Percentiles rank a stretch among this genome's conserved stretches.
Conservation (phyloP, 2,888 invertebrate species). For the Pseudeuparius sepicola region DNA sequence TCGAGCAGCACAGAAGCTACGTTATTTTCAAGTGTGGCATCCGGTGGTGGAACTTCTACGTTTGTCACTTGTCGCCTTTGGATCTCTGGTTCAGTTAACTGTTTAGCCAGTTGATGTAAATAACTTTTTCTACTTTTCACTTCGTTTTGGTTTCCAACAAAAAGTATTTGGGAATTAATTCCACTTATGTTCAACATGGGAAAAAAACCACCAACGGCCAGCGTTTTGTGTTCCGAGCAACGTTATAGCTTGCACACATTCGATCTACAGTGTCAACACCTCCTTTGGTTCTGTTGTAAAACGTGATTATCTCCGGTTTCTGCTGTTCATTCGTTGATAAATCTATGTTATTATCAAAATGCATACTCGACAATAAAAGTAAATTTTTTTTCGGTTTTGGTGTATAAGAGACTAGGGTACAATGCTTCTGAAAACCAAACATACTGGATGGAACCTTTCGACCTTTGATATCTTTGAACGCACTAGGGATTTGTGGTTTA, state of each 20-base stretch:
- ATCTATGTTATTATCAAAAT: constrained; percentile 3
- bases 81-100: constrained; percentile 2
- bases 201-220: constrained; percentile 1
- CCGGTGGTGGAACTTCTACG: constrained; percentile 3
- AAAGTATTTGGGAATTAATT: constrained; percentile 1
- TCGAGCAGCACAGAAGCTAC: constrained; percentile 2
- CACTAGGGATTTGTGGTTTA: constrained; percentile 1
- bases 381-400: constrained; percentile 5
- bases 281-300: constrained; percentile 2
- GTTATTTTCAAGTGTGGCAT: constrained; percentile 3
- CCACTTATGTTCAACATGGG: constrained; percentile 1
- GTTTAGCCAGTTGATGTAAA: constrained; percentile 1
- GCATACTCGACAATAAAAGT: background rate
- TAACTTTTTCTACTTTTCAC: constrained; percentile 3
- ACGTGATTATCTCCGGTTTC: constrained; percentile 2
- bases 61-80: constrained; percentile 2
- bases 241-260: constrained; percentile 1
- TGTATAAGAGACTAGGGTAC: constrained; percentile 5
- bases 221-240: constrained; percentile 3
- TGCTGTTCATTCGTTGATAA: constrained; percentile 3
- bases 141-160: constrained; percentile 2
- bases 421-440: constrained; percentile 5
- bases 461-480: constrained; percentile 2
- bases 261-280: constrained; percentile 1
- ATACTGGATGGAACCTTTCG: background rate